Evolutionary conservation across 2,888 invertebrate genomes (phyloP), one percentile per base, ranked within the genome.

Genomic region (Linhomoeus sp.): DNA sequence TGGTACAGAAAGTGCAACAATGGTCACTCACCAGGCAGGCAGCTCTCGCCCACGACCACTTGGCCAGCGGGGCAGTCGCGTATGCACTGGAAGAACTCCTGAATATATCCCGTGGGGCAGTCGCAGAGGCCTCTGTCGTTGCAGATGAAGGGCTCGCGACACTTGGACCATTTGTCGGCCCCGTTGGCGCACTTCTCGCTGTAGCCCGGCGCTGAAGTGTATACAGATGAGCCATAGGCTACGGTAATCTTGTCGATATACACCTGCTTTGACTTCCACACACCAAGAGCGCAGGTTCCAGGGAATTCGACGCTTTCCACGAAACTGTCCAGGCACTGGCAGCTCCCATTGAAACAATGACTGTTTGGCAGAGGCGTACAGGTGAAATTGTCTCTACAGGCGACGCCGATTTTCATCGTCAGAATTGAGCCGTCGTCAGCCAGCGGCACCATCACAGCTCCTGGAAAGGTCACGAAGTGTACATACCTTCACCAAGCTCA

Each of bases 141-240:
- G 44, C 51, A 49, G 5, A 45, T 20, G 41, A 49, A 49, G 26
- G 51, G 49, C 17, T 45, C 29, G 2, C 49, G 47, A 25, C 49
- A 51, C 20, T 33, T 26, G 2, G 33, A 17, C 9, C 9, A 5
- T 5, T n/a, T 19, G 5, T 23, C 40, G 2, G 17, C 26, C 15
- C 41, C 45, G 19, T 20, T 17, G 17, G 49, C 49, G 41, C 52
- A 52, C 19, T 26, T 22, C 45, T 50, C 49, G 38, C 41, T 40
- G 47, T 47, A 50, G 20, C 48, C 49, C 2, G 50, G 49, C 19
- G 49, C 52, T 52, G 48, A 29, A 29, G 12, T n/a, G n/a, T n/a
- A n/a, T n/a, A n/a, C n/a, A n/a, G n/a, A n/a, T n/a, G n/a, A n/a
- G n/a, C n/a, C n/a, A n/a, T n/a, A n/a, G n/a, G n/a, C n/a, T n/a